Conservation (phyloP, 2,797 vertebrate genomes). For the Pipistrellus pipistrellus region DNA sequence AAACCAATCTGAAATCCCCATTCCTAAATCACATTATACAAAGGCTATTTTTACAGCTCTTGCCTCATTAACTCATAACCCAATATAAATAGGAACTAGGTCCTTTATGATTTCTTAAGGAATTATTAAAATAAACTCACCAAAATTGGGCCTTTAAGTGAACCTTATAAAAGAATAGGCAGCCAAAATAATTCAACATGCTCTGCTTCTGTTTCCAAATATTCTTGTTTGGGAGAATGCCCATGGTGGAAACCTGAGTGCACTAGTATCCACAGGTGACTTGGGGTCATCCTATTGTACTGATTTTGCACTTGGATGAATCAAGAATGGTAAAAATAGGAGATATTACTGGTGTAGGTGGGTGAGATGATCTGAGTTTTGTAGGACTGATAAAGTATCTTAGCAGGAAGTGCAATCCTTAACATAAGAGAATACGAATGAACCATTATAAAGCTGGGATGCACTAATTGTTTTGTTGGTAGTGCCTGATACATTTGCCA, state of each 20-base stretch:
- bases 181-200: constrained; percentile 4
- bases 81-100: constrained; percentile 5
- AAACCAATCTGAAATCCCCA: not conserved
- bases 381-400: not conserved
- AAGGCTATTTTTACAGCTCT: not conserved
- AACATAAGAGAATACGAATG: not conserved
- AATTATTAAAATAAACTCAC: constrained; percentile 45
- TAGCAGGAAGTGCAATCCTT: not conserved
- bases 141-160: not conserved
- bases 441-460: not conserved
- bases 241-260: not conserved
- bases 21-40: not conserved
- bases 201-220: constrained; percentile 19
- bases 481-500: constrained; percentile 8
- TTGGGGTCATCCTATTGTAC: not conserved
- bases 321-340: not conserved
- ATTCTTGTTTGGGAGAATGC: constrained; percentile 30
- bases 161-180: not conserved
- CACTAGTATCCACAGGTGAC: not conserved
- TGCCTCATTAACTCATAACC: not conserved
- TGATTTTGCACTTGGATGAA: not conserved
- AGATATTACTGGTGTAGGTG: not conserved
- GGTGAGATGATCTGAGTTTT: not conserved
- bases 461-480: not conserved
- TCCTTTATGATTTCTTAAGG: constrained; percentile 47